phyloP scores from a whole-genome alignment of 2,888 invertebrate genomes.

The Epinotia brunnichana region DNA sequence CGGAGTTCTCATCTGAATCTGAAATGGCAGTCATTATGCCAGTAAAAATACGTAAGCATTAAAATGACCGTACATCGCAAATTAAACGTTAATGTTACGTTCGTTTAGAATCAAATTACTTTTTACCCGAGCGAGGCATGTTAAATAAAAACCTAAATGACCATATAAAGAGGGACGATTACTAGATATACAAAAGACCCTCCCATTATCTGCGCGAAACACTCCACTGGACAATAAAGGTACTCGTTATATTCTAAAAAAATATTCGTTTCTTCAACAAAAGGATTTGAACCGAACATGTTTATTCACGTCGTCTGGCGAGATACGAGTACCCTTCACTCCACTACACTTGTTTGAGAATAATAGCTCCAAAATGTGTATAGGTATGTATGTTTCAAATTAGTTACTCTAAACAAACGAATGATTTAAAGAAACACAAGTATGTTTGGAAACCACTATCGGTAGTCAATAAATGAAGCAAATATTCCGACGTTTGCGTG shows the following conservation, averaged over 20 bases:
- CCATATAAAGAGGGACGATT: conserved; percentile 54
- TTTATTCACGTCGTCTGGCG: not conserved
- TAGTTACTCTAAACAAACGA: no score
- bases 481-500: no score
- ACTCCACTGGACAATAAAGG: conserved; percentile 62
- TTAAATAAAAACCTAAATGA: conserved; percentile 40
- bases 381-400: no score
- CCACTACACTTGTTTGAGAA: no score
- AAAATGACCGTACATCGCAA: conserved; percentile 10
- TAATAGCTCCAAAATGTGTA: no score
- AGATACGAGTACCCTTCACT: no score
- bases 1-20: not conserved
- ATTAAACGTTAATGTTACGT: conserved; percentile 9
- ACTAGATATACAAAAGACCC: conserved; percentile 64
- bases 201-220: conserved; percentile 54
- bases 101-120: conserved; percentile 33
- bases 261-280: conserved; percentile 65
- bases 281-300: conserved; percentile 55
- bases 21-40: not conserved
- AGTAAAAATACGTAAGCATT: conserved; percentile 3
- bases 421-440: no score
- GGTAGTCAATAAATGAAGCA: no score
- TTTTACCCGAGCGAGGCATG: conserved; percentile 18
- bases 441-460: no score
- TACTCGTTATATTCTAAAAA: conserved; percentile 62